Base-by-base conservation (phyloP, 2,113 vertebrate species). In the Loxodonta africana region DNA sequence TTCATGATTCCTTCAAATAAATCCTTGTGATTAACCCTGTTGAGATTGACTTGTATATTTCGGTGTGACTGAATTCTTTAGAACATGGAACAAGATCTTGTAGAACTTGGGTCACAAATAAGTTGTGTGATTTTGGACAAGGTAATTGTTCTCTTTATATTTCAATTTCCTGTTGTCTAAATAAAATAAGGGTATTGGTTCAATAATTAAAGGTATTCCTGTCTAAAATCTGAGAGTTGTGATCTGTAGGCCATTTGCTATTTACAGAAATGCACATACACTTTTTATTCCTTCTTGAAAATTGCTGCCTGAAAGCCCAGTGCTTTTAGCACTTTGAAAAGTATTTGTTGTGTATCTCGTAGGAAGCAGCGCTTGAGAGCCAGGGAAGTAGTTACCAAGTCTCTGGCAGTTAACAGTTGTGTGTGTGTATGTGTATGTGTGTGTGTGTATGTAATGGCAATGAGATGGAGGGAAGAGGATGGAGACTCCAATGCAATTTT, bases 211-310 rank as follows among this genome's bases (percentile, higher is more conserved):
- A 95, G n/a, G 4, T 74, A 11, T 85, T 95, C 46, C 53, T 65
- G 90, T 63, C n/a, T 83, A 81, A 90, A 83, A 82, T 80, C 37
- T 91, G 67, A 85, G 20, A 92, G 20, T 89, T 83, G 95, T 91
- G 4, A 74, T 80, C 73, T 73, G 12, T 88, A 83, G 62, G 74
- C 9, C n/a, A 48, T 57, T 85, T 89, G 51, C 53, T 92, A 67
- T 91, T 93, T 95, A 65, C 28, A 82, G 84, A 90, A 93, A 86
- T 87, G 18, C 15, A 85, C 26, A 84, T 67, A 28, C 84, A 63
- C 41, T 69, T 97, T 96, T 97, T 48, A 63, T 91, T 71, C 48
- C 30, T 51, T 80, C 91, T 77, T 87, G 87, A 95, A 93, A 95
- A 95, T 93, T 97, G 18, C 30, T 86, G 62, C 62, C 53, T 94